These are phyloP conservation scores for Glaucidium brasilianum DNA, from an alignment of 2,113 vertebrate species.

Conservation along the genomic window DNA sequence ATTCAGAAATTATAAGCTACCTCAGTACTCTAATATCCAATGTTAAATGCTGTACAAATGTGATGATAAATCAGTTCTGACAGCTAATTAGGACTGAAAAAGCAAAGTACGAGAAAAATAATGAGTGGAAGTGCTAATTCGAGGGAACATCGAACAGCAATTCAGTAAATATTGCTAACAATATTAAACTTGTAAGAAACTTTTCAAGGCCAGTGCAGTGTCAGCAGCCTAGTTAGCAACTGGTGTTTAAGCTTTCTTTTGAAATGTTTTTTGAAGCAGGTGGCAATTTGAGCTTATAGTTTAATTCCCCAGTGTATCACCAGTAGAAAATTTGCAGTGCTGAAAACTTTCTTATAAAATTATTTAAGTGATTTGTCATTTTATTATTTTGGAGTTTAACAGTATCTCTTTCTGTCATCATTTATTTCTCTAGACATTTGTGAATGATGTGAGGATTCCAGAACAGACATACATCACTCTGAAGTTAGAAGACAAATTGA, in stretches of 20 bases:
- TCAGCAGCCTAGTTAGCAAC: background rate
- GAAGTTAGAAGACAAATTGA: constrained; percentile 95
- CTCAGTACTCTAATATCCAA: background rate
- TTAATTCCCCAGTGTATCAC: background rate
- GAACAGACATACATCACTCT: constrained; percentile 97
- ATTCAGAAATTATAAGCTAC: background rate
- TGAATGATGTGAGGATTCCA: constrained; percentile 96
- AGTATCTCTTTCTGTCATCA: background rate
- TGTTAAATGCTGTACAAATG: background rate
- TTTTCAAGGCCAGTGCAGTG: background rate
- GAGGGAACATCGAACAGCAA: background rate
- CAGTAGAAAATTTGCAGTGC: background rate
- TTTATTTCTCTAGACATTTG: constrained; percentile 86
- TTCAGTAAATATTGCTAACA: background rate
- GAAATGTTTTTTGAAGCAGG: background rate
- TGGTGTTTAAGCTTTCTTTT: background rate
- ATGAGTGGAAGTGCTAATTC: background rate
- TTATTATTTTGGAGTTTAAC: background rate
- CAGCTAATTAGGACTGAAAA: background rate
- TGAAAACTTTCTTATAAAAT: background rate
- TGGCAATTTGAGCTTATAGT: background rate
- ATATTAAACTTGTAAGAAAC: background rate
- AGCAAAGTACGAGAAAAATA: background rate
- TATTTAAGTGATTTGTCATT: background rate
- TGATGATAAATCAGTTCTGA: background rate